A percentile compares a stretch with the other conserved stretches of the same genome.
These are phyloP conservation scores for Percopsis omiscomaycus DNA, from an alignment of 2,797 vertebrate species.

Conservation along the genomic window DNA sequence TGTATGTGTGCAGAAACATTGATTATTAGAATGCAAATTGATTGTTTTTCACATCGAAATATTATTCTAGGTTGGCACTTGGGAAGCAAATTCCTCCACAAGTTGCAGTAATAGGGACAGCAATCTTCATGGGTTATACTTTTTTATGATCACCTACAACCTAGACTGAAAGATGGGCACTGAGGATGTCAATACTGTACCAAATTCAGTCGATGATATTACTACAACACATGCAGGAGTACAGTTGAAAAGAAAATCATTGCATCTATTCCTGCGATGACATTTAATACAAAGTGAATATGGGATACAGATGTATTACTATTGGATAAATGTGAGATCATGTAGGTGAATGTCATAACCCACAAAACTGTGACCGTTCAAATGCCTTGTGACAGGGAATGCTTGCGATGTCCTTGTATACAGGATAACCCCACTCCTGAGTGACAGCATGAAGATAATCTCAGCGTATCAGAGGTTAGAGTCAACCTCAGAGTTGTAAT, in stretches of 20 bases:
- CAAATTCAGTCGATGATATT: conserved; percentile 14
- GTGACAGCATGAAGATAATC: conserved; percentile 43
- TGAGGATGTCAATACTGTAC: conserved; percentile 28
- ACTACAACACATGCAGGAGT: conserved; percentile 58
- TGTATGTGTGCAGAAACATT: conserved; percentile 35
- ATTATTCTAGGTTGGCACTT: conserved; percentile 49
- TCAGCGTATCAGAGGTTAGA: conserved; percentile 28
- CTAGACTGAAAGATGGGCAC: conserved; percentile 31
- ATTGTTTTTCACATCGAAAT: background rate
- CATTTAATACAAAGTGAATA: conserved; percentile 15
- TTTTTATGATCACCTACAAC: conserved; percentile 40
- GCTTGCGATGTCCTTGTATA: conserved; percentile 17
- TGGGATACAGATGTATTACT: conserved; percentile 22
- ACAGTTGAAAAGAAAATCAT: conserved; percentile 32
- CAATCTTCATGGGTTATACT: conserved; percentile 44
- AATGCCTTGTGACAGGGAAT: conserved; percentile 30
- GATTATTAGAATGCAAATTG: conserved; percentile 43
- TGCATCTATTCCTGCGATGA: conserved; percentile 38
- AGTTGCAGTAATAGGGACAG: conserved; percentile 52
- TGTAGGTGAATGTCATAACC: conserved; percentile 16
- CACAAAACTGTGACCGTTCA: conserved; percentile 39
- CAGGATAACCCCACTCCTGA: conserved; percentile 51
- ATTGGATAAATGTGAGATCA: conserved; percentile 5
- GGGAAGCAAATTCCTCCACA: conserved; percentile 37
- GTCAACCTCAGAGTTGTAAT: conserved; percentile 27